A percentile compares a stretch with the other conserved stretches of the same genome.
Conservation (phyloP, 2,888 invertebrate species). For the Galerucella pusilla region DNA sequence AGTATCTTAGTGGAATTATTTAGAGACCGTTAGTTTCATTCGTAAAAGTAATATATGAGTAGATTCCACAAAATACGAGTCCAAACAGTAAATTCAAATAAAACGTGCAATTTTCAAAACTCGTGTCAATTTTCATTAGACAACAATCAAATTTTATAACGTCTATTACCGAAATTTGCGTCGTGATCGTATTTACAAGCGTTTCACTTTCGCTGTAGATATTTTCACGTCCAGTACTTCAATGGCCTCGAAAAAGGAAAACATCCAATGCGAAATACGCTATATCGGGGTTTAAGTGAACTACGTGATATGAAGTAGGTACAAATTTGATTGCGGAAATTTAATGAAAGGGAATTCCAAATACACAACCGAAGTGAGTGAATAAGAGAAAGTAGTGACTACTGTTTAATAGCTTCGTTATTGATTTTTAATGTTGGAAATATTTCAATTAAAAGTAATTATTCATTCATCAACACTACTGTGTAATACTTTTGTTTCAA, state of each 20-base stretch:
- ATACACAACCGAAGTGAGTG: neutral
- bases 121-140: neutral
- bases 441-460: neutral
- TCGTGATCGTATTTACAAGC: constrained; percentile 5
- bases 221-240: constrained; percentile 28
- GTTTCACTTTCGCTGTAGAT: constrained; percentile 34
- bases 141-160: neutral
- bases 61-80: too few relatives aligned
- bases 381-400: constrained; percentile 4
- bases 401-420: constrained; percentile 3
- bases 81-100: neutral
- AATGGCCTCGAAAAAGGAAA: neutral
- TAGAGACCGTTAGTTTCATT: too few relatives aligned
- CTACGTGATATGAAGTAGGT: constrained; percentile 3
- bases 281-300: constrained; percentile 23
- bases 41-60: too few relatives aligned
- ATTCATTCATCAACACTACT: neutral
- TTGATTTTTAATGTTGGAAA: constrained; percentile 4
- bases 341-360: neutral
- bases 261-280: constrained; percentile 17
- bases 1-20: too few relatives aligned
- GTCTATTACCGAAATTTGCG: neutral
- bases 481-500: neutral
- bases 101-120: neutral
- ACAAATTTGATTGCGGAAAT: constrained; percentile 11